These are phyloP conservation scores for Phymatocera aterrima DNA, from an alignment of 2,888 invertebrate genomes.

Conservation along the genomic window DNA sequence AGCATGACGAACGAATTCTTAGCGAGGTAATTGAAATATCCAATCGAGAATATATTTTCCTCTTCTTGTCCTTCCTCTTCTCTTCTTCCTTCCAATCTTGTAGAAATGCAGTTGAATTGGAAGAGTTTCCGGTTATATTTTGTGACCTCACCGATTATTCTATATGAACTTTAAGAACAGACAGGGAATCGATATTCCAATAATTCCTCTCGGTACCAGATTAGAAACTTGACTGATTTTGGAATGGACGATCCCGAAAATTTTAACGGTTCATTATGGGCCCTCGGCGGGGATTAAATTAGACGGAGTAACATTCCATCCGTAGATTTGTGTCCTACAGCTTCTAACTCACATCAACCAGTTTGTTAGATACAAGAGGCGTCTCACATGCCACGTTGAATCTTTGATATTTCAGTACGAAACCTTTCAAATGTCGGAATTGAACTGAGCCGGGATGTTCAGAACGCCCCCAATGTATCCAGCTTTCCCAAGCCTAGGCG, in stretches of 20 bases:
- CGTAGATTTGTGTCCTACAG: not conserved
- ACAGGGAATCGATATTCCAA: not conserved
- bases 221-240: constrained; percentile 17
- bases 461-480: constrained; percentile 65
- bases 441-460: constrained; percentile 68
- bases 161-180: not conserved
- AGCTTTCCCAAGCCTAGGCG: constrained; percentile 61
- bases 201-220: constrained; percentile 9
- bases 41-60: not conserved
- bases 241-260: not conserved
- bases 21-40: not conserved
- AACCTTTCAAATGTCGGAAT: constrained; percentile 65
- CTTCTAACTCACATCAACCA: not conserved
- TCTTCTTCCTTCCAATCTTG: not conserved
- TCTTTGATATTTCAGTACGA: constrained; percentile 27
- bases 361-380: not conserved
- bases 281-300: constrained; percentile 2
- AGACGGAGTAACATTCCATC: not conserved
- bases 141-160: not conserved
- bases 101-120: not conserved
- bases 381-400: constrained; percentile 8
- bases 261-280: constrained; percentile 18
- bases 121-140: not conserved
- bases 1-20: not conserved
- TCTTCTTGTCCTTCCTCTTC: not conserved